Base-by-base conservation (phyloP, 2,888 invertebrate species). In the Strigamia transsilvanica region DNA sequence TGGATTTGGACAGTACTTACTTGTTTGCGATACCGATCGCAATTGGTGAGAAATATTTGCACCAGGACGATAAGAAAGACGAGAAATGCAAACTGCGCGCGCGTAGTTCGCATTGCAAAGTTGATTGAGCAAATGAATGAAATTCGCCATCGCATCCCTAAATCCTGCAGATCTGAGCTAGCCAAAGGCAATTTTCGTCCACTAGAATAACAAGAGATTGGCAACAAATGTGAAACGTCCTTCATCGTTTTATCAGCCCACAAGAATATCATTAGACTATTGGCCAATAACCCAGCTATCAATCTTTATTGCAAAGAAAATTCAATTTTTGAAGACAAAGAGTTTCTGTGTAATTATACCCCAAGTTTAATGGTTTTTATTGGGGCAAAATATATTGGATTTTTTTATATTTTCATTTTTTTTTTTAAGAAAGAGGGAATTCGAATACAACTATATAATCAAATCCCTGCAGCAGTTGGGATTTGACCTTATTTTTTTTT, bases 181-280 rank as follows among this genome's bases (percentile, higher is more conserved):
- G 66, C 66, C 66, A 66, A 21, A 27, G 66, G 66, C 66, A 21
- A 66, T 66, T 66, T 23, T 66, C 66, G 66, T 66, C 21, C 66
- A 66, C 66, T 27, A 66, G 66, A 66, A 66, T 9, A 66, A 66
- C 21, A 27, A 1, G 10, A 23, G 15, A 21, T 7, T 6, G 12
- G 7, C 23, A n/a, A 51, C 51, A 51, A 51, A 51, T n/a, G 66
- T 66, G 21, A 18, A 21, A 21, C 61, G 23, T 46, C 46, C 9
- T 61, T 56, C 61, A 61, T 46, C 46, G 3, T 23, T 23, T 66
- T 66, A 23, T 51, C n/a, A 15, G n/a, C 15, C 2, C 51, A 15
- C 4, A 51, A 51, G 51, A 51, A 51, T 51, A 51, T 51, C 15
- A 66, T 66, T 66, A 66, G 23, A 66, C 12, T 23, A 51, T 15